Percentiles rank a stretch among this genome's conserved stretches.
Evolutionary conservation across 2,113 vertebrate species (phyloP).

Genomic region (Prolemur simus): DNA sequence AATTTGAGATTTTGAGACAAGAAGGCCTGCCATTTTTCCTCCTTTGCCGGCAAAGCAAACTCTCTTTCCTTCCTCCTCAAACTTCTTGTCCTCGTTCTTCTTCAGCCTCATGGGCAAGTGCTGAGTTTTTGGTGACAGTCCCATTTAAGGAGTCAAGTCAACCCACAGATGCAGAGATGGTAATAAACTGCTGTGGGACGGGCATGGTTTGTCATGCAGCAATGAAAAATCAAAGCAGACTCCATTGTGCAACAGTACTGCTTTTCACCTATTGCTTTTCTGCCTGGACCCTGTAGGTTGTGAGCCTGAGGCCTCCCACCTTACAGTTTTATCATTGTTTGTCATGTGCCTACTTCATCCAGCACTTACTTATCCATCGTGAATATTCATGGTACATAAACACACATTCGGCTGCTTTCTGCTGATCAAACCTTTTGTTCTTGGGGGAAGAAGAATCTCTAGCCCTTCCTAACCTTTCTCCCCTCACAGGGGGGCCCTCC

Average conservation of each 20-base stretch:
- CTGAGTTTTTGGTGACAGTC: not conserved
- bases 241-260: not conserved
- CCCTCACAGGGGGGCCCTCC: not conserved
- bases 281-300: not conserved
- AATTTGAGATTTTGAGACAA: no score
- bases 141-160: not conserved
- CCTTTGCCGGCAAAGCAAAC: no score
- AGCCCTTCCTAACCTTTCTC: not conserved
- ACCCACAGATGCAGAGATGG: not conserved
- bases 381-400: not conserved
- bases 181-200: not conserved
- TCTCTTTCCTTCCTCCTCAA: no score
- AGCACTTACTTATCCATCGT: not conserved
- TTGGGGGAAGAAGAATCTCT: no score
- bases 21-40: no score
- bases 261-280: not conserved
- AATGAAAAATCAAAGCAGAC: not conserved
- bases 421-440: not conserved
- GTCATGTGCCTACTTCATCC: not conserved
- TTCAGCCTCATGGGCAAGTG: no score
- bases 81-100: no score
- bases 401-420: not conserved
- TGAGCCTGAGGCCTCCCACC: not conserved
- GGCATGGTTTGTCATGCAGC: not conserved
- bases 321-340: not conserved